A percentile compares a stretch with the other conserved stretches of the same genome.
Evolutionary conservation across 2,113 vertebrate genomes (phyloP).

Genomic region (Leptobrachium leishanense): DNA sequence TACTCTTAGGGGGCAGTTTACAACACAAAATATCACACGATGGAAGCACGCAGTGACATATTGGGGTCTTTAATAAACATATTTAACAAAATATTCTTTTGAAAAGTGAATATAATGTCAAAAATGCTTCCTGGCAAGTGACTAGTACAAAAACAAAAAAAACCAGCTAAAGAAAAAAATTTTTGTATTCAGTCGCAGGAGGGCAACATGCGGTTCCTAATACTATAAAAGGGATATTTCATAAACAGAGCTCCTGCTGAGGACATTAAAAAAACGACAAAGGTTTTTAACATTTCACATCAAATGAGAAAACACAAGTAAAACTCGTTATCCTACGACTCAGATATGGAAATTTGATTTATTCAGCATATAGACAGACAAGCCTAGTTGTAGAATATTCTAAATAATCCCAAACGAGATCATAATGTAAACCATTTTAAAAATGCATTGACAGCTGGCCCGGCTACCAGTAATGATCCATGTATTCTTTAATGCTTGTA

Average conservation of each 20-base stretch:
- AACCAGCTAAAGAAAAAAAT: conserved; percentile 7
- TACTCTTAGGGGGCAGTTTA: too few relatives aligned
- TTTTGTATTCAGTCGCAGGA: not conserved
- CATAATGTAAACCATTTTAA: conserved; percentile 23
- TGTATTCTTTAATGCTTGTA: conserved; percentile 7
- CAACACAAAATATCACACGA: too few relatives aligned
- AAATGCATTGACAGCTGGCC: conserved; percentile 19
- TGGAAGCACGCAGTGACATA: too few relatives aligned
- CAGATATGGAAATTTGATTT: too few relatives aligned
- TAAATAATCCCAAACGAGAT: conserved; percentile 22
- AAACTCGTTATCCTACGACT: not conserved
- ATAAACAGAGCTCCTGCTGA: not conserved
- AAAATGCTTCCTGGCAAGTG: conserved; percentile 12
- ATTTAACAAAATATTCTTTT: not conserved
- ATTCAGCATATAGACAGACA: too few relatives aligned
- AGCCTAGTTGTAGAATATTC: too few relatives aligned
- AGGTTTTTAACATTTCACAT: not conserved
- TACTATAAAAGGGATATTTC: conserved; percentile 14
- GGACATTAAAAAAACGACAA: not conserved
- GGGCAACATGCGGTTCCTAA: not conserved
- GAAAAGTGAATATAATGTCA: not conserved
- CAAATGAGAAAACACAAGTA: conserved; percentile 2
- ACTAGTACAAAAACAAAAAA: conserved; percentile 11
- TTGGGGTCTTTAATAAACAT: too few relatives aligned
- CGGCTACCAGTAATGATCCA: conserved; percentile 18